phyloP scores from a whole-genome alignment of 1,140 invertebrate genomes.

The Trinorchestia longiramus region DNA sequence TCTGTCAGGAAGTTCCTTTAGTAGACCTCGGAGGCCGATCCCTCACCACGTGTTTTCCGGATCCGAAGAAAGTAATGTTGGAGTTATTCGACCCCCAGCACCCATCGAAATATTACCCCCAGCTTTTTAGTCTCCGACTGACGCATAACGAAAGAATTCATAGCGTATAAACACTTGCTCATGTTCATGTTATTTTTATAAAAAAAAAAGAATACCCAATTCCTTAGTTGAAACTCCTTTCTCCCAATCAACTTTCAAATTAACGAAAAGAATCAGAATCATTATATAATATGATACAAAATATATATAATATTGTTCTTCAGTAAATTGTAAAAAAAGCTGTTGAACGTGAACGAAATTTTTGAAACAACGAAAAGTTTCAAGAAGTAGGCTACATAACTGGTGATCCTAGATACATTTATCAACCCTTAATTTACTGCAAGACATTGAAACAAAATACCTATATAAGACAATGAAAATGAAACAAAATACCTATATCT shows the following conservation, averaged over 20 bases:
- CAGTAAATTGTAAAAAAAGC: neutral
- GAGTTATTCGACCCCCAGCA: neutral
- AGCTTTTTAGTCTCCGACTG: neutral
- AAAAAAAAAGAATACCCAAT: neutral
- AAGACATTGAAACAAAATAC: no score
- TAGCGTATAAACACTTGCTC: neutral
- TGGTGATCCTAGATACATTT: no score
- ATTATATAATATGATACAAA: neutral
- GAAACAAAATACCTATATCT: no score
- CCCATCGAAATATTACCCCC: slow-evolving; percentile 33
- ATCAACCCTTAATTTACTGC: no score
- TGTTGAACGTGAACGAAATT: neutral
- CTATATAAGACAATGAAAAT: no score
- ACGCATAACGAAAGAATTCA: neutral
- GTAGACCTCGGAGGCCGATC: neutral
- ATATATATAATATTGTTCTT: neutral
- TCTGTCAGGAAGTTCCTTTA: neutral
- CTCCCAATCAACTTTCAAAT: neutral
- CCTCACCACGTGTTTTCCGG: neutral
- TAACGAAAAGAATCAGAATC: no score
- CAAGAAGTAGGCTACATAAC: no score
- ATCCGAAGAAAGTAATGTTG: neutral
- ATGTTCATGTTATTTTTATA: neutral
- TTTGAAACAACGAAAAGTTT: no score
- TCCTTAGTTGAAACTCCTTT: neutral